Evolutionary conservation across 2,888 invertebrate species (phyloP).

Genomic region (Himalopsyche japonica): DNA sequence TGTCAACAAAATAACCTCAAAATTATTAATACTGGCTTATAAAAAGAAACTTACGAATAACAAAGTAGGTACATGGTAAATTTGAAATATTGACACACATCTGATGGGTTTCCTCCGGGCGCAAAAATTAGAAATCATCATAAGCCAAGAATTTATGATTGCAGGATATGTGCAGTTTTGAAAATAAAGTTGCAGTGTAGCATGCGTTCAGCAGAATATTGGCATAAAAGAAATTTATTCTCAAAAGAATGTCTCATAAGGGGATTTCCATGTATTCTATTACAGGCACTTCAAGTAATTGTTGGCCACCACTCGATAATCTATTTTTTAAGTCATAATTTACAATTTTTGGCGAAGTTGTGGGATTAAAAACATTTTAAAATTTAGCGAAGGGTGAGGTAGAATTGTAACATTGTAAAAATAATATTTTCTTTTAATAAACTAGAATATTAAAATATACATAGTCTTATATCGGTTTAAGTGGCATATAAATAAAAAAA

Average conservation of each 20-base stretch:
- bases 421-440: neutral
- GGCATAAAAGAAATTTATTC: neutral
- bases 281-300: neutral
- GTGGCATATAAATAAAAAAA: neutral
- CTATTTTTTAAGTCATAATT: neutral
- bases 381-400: neutral
- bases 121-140: neutral
- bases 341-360: neutral
- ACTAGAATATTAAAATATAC: neutral
- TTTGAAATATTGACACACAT: neutral
- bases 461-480: neutral
- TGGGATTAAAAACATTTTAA: neutral
- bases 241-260: neutral
- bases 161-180: neutral
- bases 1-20: neutral
- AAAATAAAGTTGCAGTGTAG: neutral
- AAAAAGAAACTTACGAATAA: conserved; percentile 10
- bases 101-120: neutral
- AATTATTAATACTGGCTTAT: conserved; percentile 31
- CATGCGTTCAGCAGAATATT: neutral
- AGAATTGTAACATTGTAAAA: neutral
- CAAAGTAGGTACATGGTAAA: neutral
- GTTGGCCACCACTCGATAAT: too few relatives aligned
- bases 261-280: neutral
- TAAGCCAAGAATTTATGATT: neutral